Conservation (phyloP, 2,113 vertebrate species). For the Neolamprologus tretocephalus region DNA sequence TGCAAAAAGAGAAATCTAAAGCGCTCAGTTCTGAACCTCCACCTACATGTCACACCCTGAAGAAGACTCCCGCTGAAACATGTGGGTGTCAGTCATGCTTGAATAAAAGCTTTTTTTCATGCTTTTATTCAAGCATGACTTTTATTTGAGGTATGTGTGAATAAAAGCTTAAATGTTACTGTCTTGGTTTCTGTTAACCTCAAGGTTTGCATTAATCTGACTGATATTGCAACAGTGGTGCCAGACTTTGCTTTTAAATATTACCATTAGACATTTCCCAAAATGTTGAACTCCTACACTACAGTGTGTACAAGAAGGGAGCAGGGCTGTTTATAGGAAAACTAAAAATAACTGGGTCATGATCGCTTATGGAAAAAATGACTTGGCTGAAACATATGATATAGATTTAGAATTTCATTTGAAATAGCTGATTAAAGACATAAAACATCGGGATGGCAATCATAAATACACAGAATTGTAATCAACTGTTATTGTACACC, state of each 20-base stretch:
- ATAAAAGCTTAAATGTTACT: not conserved
- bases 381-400: not conserved
- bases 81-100: constrained; percentile 4
- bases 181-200: not conserved
- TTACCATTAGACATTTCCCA: not conserved
- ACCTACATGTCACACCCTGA: not conserved
- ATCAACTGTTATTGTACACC: not conserved
- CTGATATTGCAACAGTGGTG: not conserved
- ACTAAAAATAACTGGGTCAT: not conserved
- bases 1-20: not conserved
- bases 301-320: not conserved
- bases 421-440: not conserved
- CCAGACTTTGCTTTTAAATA: not conserved
- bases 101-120: not conserved
- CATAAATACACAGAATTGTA: not conserved
- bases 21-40: not conserved
- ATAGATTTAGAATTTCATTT: not conserved
- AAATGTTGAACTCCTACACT: not conserved
- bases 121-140: not conserved
- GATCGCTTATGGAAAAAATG: not conserved
- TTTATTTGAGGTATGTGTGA: not conserved
- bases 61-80: not conserved
- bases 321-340: not conserved
- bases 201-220: not conserved
- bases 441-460: not conserved